Percentiles rank a stretch among this genome's conserved stretches.
phyloP scores from a whole-genome alignment of 1,140 invertebrate species.

The Drosophila auraria region DNA sequence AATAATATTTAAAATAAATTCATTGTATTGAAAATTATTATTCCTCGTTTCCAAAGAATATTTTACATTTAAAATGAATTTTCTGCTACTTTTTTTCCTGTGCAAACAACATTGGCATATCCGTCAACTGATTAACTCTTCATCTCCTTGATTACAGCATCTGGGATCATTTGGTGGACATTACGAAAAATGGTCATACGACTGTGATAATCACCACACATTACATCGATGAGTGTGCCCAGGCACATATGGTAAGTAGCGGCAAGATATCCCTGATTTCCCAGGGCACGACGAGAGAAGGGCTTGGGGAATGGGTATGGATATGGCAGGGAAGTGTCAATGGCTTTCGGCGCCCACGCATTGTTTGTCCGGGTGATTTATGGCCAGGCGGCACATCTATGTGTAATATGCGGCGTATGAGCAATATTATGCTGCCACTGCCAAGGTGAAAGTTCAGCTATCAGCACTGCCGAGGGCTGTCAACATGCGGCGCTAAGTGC shows the following conservation, averaged over 20 bases:
- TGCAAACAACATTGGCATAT: background rate
- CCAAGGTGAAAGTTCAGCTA: constrained; percentile 78
- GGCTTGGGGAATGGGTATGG: background rate
- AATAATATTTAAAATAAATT: background rate
- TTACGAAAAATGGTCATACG: constrained; percentile 93
- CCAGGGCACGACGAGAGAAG: background rate
- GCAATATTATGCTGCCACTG: constrained; percentile 68
- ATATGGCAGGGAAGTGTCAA: constrained; percentile 59
- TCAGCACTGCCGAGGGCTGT: constrained; percentile 72
- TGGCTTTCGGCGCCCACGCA: constrained; percentile 72
- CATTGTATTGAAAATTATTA: background rate
- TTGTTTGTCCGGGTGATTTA: constrained; percentile 76
- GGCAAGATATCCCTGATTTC: constrained; percentile 15
- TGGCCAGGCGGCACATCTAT: constrained; percentile 68
- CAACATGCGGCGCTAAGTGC: constrained; percentile 79
- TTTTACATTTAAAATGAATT: background rate
- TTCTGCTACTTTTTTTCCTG: background rate
- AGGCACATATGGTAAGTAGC: constrained; percentile 91
- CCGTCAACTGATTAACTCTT: constrained; percentile 56
- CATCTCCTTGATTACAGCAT: constrained; percentile 88
- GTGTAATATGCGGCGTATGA: constrained; percentile 76
- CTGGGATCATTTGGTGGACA: constrained; percentile 96
- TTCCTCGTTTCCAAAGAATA: background rate
- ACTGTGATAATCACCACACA: constrained; percentile 99
- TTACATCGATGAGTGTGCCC: constrained; percentile 98